A percentile compares a stretch with the other conserved stretches of the same genome.
Conservation (phyloP, 2,113 vertebrate species). For the Sapajus apella region DNA sequence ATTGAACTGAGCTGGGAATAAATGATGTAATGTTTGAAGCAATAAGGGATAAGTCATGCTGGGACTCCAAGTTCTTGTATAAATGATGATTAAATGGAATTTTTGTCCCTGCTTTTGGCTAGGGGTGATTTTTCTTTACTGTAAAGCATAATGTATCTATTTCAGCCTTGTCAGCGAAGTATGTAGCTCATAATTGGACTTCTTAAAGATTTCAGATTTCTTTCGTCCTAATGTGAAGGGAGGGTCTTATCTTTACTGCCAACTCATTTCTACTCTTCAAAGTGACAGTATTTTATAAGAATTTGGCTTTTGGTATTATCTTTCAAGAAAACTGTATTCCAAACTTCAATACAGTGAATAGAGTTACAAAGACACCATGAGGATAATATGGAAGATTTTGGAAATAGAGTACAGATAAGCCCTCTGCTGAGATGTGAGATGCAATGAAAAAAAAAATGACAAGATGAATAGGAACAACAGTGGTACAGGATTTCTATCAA, state of each 20-base stretch:
- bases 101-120: constrained; percentile 62
- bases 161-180: constrained; percentile 57
- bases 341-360: constrained; percentile 62
- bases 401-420: constrained; percentile 69
- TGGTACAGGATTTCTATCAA: neutral
- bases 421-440: constrained; percentile 59
- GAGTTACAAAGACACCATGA: constrained; percentile 54
- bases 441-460: neutral
- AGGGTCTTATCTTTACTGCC: constrained; percentile 68
- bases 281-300: constrained; percentile 71
- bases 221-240: constrained; percentile 61
- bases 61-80: constrained; percentile 66
- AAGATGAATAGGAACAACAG: neutral
- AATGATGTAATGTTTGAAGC: constrained; percentile 75
- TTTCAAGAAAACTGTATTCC: constrained; percentile 66
- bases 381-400: constrained; percentile 59
- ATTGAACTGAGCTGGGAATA: constrained; percentile 66
- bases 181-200: constrained; percentile 50
- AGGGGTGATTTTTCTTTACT: constrained; percentile 70
- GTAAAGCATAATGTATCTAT: constrained; percentile 60
- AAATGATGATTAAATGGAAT: constrained; percentile 75
- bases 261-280: constrained; percentile 62
- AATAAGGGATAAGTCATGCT: constrained; percentile 66
- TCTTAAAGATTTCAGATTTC: constrained; percentile 67
- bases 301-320: constrained; percentile 68